These are phyloP conservation scores for Cheilinus undulatus DNA, from an alignment of 2,113 vertebrate species.

Conservation along the genomic window DNA sequence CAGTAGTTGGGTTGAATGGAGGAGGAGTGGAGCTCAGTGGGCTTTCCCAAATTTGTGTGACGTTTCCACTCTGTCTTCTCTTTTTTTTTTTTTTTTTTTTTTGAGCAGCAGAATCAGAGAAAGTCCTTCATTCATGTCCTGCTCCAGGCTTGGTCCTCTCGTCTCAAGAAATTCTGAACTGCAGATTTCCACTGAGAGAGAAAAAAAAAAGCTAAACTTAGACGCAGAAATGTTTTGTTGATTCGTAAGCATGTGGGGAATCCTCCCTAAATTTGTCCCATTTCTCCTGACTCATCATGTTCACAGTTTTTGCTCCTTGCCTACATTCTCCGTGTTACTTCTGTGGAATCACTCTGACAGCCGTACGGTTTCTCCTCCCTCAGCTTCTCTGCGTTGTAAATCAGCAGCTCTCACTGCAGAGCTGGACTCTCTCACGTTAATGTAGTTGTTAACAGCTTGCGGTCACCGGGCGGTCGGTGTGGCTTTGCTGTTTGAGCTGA, in stretches of 20 bases:
- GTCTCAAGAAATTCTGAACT: constrained; percentile 51
- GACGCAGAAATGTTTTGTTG: too few relatives aligned
- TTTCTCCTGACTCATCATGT: too few relatives aligned
- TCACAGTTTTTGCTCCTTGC: too few relatives aligned
- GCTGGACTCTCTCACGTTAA: constrained; percentile 68
- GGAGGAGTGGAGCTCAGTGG: constrained; percentile 13
- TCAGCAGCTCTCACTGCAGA: constrained; percentile 45
- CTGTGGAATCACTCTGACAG: too few relatives aligned
- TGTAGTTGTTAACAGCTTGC: constrained; percentile 79
- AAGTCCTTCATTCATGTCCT: constrained; percentile 65
- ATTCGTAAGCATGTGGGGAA: too few relatives aligned
- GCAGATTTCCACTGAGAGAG: not conserved
- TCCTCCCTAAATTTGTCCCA: too few relatives aligned
- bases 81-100: constrained; percentile 12
- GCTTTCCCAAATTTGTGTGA: constrained; percentile 21
- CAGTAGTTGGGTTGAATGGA: not conserved
- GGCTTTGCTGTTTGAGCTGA: constrained; percentile 67
- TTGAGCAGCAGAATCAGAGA: constrained; percentile 48
- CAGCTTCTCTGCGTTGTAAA: constrained; percentile 51
- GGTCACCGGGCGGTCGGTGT: constrained; percentile 70
- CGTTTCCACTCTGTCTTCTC: constrained; percentile 2
- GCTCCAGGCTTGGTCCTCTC: constrained; percentile 33
- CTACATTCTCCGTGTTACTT: too few relatives aligned
- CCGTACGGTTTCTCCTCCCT: constrained; percentile 6
- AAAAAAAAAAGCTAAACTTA: constrained; percentile 27